phyloP scores from a whole-genome alignment of 2,113 vertebrate species.

The Muscicapa adusta region DNA sequence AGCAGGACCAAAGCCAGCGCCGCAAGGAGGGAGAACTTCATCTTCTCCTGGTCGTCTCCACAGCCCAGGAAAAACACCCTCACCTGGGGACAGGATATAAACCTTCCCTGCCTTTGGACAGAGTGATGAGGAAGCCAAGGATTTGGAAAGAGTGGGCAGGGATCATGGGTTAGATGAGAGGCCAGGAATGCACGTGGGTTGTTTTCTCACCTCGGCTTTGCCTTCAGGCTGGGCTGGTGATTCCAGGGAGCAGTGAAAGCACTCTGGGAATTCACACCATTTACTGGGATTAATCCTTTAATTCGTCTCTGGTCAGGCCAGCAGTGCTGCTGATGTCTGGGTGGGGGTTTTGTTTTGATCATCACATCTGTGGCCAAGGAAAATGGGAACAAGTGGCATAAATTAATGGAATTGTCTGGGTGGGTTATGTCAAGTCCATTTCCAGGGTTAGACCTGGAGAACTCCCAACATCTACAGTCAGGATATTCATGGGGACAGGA shows the following conservation, averaged over 20 bases:
- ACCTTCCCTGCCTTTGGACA: not conserved
- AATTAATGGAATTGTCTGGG: not conserved
- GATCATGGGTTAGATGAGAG: not conserved
- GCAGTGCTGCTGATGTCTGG: not conserved
- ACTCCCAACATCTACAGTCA: not conserved
- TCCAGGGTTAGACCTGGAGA: not conserved
- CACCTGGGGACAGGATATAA: constrained; percentile 43
- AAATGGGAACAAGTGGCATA: not conserved
- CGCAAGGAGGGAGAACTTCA: constrained; percentile 11
- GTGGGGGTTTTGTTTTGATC: not conserved
- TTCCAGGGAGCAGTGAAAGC: constrained; percentile 49
- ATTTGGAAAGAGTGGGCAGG: constrained; percentile 61
- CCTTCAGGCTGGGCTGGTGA: constrained; percentile 17
- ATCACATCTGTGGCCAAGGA: not conserved
- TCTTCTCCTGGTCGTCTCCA: not conserved
- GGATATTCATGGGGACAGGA: not conserved
- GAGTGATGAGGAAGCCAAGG: constrained; percentile 25
- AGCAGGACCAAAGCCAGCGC: constrained; percentile 18
- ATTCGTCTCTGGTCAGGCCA: not conserved
- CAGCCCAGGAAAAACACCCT: constrained; percentile 24
- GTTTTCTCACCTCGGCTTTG: not conserved
- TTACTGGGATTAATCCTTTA: not conserved
- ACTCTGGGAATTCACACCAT: not conserved
- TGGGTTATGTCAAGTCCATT: not conserved
- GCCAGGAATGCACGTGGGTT: constrained; percentile 34